Evolutionary conservation across 2,888 invertebrate genomes (phyloP).

Genomic region (Zaprionus obscuricornis): DNA sequence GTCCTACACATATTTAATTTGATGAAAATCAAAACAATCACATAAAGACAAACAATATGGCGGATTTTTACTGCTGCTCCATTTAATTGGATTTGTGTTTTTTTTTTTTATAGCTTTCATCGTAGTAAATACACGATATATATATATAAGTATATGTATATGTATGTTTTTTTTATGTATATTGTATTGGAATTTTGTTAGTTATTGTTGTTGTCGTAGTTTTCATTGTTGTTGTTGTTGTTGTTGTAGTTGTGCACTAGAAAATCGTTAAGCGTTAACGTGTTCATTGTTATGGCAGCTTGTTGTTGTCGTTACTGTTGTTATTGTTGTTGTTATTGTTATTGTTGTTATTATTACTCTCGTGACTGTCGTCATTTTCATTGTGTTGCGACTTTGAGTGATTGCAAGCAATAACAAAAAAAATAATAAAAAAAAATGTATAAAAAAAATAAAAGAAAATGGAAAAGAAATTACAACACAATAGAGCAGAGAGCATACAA

Average conservation of each 20-base stretch:
- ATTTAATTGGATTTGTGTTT: constrained; percentile 50
- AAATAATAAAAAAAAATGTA: too few species aligned
- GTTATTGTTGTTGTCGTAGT: constrained; percentile 13
- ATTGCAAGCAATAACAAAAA: too few species aligned
- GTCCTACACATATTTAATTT: constrained; percentile 31
- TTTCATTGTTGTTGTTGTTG: constrained; percentile 14
- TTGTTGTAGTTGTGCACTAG: constrained; percentile 60
- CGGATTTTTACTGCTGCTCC: constrained; percentile 17
- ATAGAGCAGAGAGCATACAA: too few species aligned
- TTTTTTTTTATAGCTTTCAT: constrained; percentile 23
- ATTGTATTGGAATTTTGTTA: constrained; percentile 2
- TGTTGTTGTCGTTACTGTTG: not conserved
- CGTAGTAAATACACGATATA: constrained; percentile 3
- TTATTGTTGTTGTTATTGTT: constrained; percentile 9
- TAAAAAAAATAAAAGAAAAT: too few species aligned
- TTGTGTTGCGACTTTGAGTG: constrained; percentile 39
- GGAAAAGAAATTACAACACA: too few species aligned
- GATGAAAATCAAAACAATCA: not conserved
- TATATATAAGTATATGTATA: too few species aligned
- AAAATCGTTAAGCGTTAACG: constrained; percentile 64
- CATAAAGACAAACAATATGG: too few species aligned
- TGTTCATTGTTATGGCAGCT: constrained; percentile 33
- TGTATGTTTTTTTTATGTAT: not conserved
- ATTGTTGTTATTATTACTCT: too few species aligned
- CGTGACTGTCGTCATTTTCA: constrained; percentile 47